Base-by-base conservation (phyloP, 2,888 invertebrate species). In the Malachius bipustulatus region DNA sequence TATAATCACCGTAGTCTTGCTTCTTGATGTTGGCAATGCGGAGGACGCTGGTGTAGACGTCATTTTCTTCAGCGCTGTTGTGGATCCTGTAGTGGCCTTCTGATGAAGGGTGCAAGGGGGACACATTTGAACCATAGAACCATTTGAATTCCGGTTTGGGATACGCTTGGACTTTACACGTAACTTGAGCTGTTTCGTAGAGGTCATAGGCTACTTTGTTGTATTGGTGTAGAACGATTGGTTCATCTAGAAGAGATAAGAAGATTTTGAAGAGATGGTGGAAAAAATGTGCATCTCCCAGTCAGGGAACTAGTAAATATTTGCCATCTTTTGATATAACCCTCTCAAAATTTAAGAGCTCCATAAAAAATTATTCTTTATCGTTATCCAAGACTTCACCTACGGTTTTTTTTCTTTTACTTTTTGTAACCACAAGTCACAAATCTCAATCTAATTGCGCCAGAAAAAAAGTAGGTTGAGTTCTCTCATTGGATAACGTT, bases 81-180 rank as follows among this genome's bases (percentile, higher is more conserved):
- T 78, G 82, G 29, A 88, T 82, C 53, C 85, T 81, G 59, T 89
- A 89, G 53, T 87, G 85, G 0, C 83, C 84, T 51, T 85, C 84
- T 2, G 82, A 81, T 1, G 82, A 81, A 58, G 82, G 78, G 43
- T 80, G 76, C 27, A 87, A 59, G 0, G 83, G 77, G 0, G 81
- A 75, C 1, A 73, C 67, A 57, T 82, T 82, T 4, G 77, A 75
- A 19, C 80, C 82, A 52, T 77, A 87, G 52, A 76, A 83, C 91
- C 91, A 93, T 52, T 89, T 87, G 62, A 91, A 89, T 55, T 87
- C 87, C 0, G 91, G 90, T 51, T 85, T 82, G 0, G 91, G 91
- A 61, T 87, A 91, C 0, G 91, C 88, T 55, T 88, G 85, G 9
- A 91, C 88, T 54, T 81, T 77, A 60, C 91, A 91, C 1, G 81